Evolutionary conservation across 2,888 invertebrate genomes (phyloP).

Genomic region (Schizaphis graminum): DNA sequence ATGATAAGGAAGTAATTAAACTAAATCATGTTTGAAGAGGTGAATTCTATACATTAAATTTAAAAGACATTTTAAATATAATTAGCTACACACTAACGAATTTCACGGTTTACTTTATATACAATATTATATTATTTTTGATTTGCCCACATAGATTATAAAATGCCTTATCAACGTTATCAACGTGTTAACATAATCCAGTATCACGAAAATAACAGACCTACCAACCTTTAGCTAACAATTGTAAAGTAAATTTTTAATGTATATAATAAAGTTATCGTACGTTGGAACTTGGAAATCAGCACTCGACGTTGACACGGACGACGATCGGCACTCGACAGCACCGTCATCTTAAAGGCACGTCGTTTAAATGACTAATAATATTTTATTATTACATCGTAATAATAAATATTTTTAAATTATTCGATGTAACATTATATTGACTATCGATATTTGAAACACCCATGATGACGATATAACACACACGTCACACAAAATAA

Average conservation of each 20-base stretch:
- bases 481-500: not conserved
- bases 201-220: not conserved
- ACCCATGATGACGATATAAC: not conserved
- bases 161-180: conserved; percentile 22
- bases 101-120: conserved; percentile 56
- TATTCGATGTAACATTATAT: not conserved
- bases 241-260: not conserved
- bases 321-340: not conserved
- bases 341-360: not conserved
- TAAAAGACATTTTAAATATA: conserved; percentile 49
- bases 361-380: not conserved
- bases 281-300: not conserved
- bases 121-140: not conserved
- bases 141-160: conserved; percentile 30
- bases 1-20: not conserved
- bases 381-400: no score
- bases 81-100: conserved; percentile 57
- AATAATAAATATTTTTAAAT: not conserved
- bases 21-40: conserved; percentile 5
- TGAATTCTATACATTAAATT: not conserved
- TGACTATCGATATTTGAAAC: not conserved
- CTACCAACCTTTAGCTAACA: conserved; percentile 3
- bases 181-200: not conserved
- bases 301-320: not conserved
- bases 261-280: not conserved